Percentiles rank a stretch among this genome's conserved stretches.
These are phyloP conservation scores for Teleiodes luculella DNA, from an alignment of 2,888 invertebrate genomes.

Conservation along the genomic window DNA sequence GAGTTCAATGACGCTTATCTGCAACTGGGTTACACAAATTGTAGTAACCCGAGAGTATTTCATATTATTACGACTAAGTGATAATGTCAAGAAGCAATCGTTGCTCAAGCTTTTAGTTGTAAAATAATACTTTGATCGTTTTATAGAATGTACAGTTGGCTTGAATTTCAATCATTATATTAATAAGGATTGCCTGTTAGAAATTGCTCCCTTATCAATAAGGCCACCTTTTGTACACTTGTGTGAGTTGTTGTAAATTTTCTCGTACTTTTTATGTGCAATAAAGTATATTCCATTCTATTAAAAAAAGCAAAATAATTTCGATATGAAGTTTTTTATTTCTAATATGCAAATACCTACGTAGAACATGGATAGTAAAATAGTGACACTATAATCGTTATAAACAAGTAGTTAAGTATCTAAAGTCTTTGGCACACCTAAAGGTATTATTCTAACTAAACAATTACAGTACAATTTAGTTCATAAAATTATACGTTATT, in stretches of 20 bases:
- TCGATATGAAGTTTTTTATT: background rate
- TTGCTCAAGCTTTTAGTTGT: too few relatives aligned
- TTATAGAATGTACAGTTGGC: too few relatives aligned
- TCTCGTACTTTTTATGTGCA: background rate
- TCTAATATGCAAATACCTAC: background rate
- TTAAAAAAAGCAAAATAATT: background rate
- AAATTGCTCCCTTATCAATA: too few relatives aligned
- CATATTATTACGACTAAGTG: too few relatives aligned
- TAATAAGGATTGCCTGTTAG: too few relatives aligned
- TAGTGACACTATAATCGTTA: background rate
- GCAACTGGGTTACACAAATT: background rate
- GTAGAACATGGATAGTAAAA: background rate
- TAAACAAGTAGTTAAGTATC: conserved; percentile 14
- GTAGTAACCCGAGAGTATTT: too few relatives aligned
- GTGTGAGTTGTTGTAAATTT: background rate
- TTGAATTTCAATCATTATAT: background rate
- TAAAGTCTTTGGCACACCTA: conserved; percentile 6
- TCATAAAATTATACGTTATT: too few relatives aligned
- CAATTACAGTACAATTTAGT: too few relatives aligned
- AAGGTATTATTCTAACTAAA: too few relatives aligned
- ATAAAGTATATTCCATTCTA: background rate
- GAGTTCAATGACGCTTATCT: conserved; percentile 12
- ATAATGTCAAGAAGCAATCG: too few relatives aligned
- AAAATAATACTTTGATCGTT: too few relatives aligned
- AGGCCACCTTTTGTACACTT: too few relatives aligned